Evolutionary conservation across 1,140 invertebrate species (phyloP), one percentile per base, ranked within the genome.

Genomic region (Drosophila simulans): DNA sequence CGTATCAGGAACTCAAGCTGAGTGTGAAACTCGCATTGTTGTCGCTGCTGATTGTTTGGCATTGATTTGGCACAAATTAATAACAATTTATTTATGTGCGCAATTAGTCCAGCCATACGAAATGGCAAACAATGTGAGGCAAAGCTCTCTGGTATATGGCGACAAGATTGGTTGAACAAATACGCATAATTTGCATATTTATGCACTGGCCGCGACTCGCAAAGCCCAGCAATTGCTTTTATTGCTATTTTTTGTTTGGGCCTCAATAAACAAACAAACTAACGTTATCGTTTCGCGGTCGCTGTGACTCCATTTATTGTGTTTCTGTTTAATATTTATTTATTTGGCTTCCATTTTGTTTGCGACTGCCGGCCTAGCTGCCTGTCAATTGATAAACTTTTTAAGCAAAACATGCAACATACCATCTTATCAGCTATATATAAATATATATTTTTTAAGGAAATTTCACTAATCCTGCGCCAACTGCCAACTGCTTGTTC

Each of bases 41-140:
- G 35, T 40, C 43, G 43, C 42, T 62, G 17, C 31, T 72, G 59
- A 59, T 60, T 48, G 25, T 72, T 49, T 40, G 42, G 57, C 76
- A 65, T 63, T 85, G 81, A 85, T 84, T 72, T 75, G 60, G 56
- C 66, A 70, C 71, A 89, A 89, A 89, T 89, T 88, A 89, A 77
- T 53, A 72, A 80, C 79, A 88, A 86, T 86, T 81, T 86, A 85
- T 85, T 85, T 86, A 86, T 86, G 63, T 59, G 77, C 48, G 68
- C 73, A 85, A 86, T 86, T 86, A 77, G 68, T 53, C 68, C 51
- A 35, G 22, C 22, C 45, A 74, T 68, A 68, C 52, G 76, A 84
- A 84, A 60, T 63, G 57, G 42, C 53, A 65, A 71, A 65, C 60
- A 64, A 51, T 70, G 43, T 57, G 73, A 49, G 56, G 39, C 56